Percentiles rank a stretch among this genome's conserved stretches.
phyloP scores from a whole-genome alignment of 2,888 invertebrate genomes.

The Philaethria dido region DNA sequence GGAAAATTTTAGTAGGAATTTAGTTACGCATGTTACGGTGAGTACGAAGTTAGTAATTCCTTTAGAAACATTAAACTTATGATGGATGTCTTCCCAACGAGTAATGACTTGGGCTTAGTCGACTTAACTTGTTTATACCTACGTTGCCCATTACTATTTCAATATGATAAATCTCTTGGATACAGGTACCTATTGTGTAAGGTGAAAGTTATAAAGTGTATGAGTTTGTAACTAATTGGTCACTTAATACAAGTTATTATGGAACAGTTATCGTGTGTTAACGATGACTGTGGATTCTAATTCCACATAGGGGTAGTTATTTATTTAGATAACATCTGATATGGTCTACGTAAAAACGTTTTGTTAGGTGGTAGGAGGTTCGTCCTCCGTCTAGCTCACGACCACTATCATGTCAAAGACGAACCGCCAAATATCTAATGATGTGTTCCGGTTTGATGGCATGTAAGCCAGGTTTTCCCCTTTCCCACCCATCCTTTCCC shows the following conservation, averaged over 20 bases:
- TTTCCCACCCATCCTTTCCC: too few species aligned
- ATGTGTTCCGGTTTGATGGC: too few species aligned
- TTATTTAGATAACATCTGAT: too few species aligned
- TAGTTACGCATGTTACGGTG: slow-evolving; percentile 29
- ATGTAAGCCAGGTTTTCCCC: too few species aligned
- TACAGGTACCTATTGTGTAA: slow-evolving; percentile 12
- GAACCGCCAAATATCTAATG: too few species aligned
- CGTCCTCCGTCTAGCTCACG: too few species aligned
- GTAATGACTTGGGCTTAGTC: slow-evolving; percentile 37
- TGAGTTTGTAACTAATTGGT: slow-evolving; percentile 14
- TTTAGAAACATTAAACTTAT: slow-evolving; percentile 41
- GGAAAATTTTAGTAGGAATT: slow-evolving; percentile 29
- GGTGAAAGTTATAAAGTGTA: slow-evolving; percentile 8
- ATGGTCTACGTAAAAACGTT: too few species aligned
- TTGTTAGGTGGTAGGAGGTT: too few species aligned
- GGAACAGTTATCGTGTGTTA: not conserved
- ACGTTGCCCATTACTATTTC: slow-evolving; percentile 21
- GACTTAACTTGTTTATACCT: slow-evolving; percentile 29
- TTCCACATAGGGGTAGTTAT: too few species aligned
- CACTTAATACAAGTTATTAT: not conserved
- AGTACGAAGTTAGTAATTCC: slow-evolving; percentile 35
- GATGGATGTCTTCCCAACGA: slow-evolving; percentile 37
- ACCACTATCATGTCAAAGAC: too few species aligned
- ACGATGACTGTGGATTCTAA: too few species aligned
- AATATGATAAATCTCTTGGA: slow-evolving; percentile 25